Percentiles rank a stretch among this genome's conserved stretches.
Evolutionary conservation across 2,113 vertebrate genomes (phyloP).

Genomic region (Thomomys bottae): DNA sequence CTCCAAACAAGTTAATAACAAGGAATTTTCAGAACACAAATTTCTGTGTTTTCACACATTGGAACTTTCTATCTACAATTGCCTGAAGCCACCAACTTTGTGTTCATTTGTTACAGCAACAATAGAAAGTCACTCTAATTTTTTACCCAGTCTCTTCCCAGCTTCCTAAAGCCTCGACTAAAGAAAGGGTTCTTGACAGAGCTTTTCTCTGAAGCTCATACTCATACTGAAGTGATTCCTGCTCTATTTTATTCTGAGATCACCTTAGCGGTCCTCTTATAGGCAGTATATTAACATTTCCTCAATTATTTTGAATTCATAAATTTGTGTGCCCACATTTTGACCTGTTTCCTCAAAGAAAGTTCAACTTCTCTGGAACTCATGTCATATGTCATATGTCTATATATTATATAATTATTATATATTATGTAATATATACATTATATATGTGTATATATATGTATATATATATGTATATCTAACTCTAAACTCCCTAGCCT

Average conservation of each 20-base stretch:
- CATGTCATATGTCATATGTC: not conserved
- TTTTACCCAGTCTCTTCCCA: not conserved
- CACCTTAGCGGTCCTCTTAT: not conserved
- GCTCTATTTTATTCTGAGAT: not conserved
- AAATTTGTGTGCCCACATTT: not conserved
- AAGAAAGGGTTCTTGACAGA: not conserved
- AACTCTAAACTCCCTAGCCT: not conserved
- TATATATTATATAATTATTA: too few species aligned
- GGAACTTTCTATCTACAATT: not conserved
- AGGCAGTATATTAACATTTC: not conserved
- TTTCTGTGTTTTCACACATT: too few species aligned
- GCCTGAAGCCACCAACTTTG: not conserved
- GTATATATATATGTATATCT: too few species aligned
- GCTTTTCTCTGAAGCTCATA: not conserved
- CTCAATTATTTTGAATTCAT: constrained; percentile 6
- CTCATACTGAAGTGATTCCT: not conserved
- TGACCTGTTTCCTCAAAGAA: not conserved
- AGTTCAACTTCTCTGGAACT: not conserved
- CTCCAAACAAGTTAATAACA: constrained; percentile 24
- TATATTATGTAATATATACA: too few species aligned
- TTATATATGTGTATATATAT: too few species aligned
- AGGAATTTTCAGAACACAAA: too few species aligned
- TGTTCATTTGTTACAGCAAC: not conserved
- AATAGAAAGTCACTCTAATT: not conserved
- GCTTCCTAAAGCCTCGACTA: not conserved